Conservation (phyloP, 1,140 invertebrate genomes). For the Vollenhovia emeryi region DNA sequence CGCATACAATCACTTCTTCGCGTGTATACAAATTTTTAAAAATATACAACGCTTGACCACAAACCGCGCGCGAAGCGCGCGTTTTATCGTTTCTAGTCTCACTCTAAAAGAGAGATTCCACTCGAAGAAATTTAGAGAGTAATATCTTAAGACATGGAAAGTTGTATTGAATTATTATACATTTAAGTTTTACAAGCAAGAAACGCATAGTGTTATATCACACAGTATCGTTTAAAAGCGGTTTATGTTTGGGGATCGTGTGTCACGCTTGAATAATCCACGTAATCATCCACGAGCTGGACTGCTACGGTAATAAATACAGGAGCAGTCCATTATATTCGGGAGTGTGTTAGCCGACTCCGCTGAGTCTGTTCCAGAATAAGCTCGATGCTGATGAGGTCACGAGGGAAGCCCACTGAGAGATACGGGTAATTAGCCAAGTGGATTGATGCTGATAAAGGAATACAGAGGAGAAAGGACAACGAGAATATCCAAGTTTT, state of each 20-base stretch:
- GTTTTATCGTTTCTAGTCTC: no score
- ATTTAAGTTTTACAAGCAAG: not conserved
- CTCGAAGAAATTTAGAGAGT: no score
- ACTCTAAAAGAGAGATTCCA: no score
- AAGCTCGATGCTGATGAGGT: slow-evolving; percentile 19
- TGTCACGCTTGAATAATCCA: slow-evolving; percentile 29
- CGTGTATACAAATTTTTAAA: no score
- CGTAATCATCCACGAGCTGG: not conserved
- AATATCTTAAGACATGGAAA: not conserved
- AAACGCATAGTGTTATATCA: not conserved
- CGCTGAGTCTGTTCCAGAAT: not conserved
- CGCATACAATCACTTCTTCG: no score
- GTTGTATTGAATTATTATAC: not conserved
- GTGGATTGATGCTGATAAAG: slow-evolving; percentile 26
- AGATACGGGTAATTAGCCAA: slow-evolving; percentile 37
- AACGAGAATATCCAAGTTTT: not conserved
- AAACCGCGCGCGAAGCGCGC: no score
- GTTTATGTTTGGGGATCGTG: not conserved
- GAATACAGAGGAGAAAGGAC: not conserved
- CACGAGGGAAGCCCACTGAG: slow-evolving; percentile 14
- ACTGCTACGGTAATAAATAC: slow-evolving; percentile 52
- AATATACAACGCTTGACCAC: no score
- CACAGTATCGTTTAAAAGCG: not conserved
- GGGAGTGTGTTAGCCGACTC: not conserved
- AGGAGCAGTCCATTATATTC: slow-evolving; percentile 58